phyloP scores from a whole-genome alignment of 2,113 vertebrate genomes.

The Gopherus evgoodei region DNA sequence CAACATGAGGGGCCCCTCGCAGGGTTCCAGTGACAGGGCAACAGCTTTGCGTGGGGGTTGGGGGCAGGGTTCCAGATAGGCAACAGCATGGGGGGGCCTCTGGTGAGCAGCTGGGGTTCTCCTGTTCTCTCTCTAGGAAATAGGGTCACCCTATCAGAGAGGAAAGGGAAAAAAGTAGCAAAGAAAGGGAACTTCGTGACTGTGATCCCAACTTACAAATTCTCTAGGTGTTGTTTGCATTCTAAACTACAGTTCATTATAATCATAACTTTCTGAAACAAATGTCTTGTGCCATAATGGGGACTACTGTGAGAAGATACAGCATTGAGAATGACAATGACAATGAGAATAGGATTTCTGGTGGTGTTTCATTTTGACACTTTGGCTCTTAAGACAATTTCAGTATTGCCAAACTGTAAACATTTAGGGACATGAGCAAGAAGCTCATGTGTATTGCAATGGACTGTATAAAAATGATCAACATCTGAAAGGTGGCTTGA shows the following conservation, averaged over 20 bases:
- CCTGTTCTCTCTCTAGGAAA: no score
- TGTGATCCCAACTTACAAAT: not conserved
- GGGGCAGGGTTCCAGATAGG: no score
- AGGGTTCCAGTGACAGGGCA: no score
- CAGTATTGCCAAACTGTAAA: no score
- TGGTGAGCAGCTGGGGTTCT: no score
- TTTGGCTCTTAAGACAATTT: not conserved
- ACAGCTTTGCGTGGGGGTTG: no score
- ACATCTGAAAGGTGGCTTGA: not conserved
- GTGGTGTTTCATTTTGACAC: rapidly evolving
- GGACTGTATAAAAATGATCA: not conserved
- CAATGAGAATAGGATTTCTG: not conserved
- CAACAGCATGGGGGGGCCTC: no score
- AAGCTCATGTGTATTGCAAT: not conserved
- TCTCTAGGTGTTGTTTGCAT: not conserved
- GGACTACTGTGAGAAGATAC: rapidly evolving
- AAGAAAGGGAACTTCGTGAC: not conserved
- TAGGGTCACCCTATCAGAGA: not conserved
- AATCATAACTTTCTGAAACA: not conserved
- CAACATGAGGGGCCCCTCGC: no score
- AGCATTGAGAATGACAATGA: not conserved
- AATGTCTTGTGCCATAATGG: rapidly evolving
- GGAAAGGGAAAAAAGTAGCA: not conserved
- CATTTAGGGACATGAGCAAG: rapidly evolving
- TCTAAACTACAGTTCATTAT: not conserved